These are phyloP conservation scores for Xiphophorus couchianus DNA, from an alignment of 2,113 vertebrate species.

Conservation along the genomic window DNA sequence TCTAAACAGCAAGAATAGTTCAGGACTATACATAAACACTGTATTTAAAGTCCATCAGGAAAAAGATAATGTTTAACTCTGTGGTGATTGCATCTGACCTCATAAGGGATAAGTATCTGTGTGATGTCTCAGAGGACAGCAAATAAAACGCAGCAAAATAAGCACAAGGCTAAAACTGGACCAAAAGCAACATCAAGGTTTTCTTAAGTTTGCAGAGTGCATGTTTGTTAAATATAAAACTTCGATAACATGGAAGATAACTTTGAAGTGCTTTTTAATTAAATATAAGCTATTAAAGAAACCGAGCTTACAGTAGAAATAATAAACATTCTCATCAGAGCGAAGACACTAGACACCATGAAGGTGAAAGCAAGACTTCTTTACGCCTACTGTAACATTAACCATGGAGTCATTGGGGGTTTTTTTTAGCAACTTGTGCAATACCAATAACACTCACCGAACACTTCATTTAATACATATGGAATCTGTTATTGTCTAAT, in stretches of 20 bases:
- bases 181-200: conserved; percentile 20
- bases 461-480: no score
- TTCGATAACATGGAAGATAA: not conserved
- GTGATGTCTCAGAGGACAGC: conserved; percentile 35
- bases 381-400: no score
- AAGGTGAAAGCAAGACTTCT: not conserved
- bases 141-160: conserved; percentile 34
- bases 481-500: no score
- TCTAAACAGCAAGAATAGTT: not conserved
- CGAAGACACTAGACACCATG: not conserved
- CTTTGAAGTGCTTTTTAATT: not conserved
- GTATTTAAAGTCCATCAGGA: not conserved
- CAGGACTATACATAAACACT: not conserved
- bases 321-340: not conserved
- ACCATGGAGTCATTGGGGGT: not conserved
- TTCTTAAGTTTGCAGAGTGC: conserved; percentile 19
- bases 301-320: not conserved
- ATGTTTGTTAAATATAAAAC: conserved; percentile 13
- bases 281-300: not conserved
- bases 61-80: conserved; percentile 62
- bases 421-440: not conserved
- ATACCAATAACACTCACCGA: no score
- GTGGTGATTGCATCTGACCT: conserved; percentile 52
- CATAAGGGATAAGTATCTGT: conserved; percentile 25
- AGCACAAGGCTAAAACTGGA: conserved; percentile 48